phyloP scores from a whole-genome alignment of 2,797 vertebrate species.

The Mormyrus proboscirostris region DNA sequence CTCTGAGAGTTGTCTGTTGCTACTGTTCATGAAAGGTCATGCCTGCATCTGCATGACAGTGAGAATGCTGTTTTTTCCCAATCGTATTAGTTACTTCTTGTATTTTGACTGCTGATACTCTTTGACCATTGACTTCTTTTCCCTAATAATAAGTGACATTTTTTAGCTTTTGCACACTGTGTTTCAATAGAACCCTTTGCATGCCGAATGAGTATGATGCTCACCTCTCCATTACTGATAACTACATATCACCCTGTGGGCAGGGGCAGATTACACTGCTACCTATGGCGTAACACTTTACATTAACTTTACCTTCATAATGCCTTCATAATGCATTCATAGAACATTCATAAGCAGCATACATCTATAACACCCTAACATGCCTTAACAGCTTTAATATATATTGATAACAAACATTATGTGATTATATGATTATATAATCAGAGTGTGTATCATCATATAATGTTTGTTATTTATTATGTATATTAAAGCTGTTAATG shows the following conservation, averaged over 20 bases:
- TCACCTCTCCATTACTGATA: not conserved
- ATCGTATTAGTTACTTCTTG: not conserved
- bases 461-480: not conserved
- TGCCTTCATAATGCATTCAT: not conserved
- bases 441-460: not conserved
- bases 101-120: not conserved
- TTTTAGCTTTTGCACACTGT: not conserved
- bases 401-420: not conserved
- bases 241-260: not conserved
- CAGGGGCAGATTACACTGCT: not conserved
- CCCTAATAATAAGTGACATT: not conserved
- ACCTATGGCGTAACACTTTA: not conserved
- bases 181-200: not conserved
- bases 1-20: not conserved
- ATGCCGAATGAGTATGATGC: not conserved
- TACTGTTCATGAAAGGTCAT: not conserved
- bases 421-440: not conserved
- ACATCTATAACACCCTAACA: not conserved
- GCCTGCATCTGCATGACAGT: too few relatives aligned
- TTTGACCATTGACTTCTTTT: not conserved
- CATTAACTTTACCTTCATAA: not conserved
- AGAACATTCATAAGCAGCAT: not conserved
- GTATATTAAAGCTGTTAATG: not conserved
- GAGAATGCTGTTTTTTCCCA: not conserved
- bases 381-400: not conserved